Evolutionary conservation across 2,888 invertebrate species (phyloP), one percentile per base, ranked within the genome.

Genomic region (Aspidiotus destructor): DNA sequence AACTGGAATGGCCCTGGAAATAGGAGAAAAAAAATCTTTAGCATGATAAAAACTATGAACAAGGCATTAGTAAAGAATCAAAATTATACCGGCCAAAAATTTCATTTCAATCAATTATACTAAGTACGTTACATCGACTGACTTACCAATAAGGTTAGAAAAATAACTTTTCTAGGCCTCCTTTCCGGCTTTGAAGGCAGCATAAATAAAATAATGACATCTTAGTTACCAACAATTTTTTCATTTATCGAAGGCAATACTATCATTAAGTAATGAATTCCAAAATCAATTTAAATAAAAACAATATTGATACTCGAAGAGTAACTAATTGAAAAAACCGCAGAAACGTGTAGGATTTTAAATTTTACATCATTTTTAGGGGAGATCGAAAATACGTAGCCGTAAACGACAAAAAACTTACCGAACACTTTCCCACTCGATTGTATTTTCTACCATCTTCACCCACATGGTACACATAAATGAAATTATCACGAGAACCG

Each of bases 401-500:
- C 28, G 28, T 28, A 28, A 28, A 28, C 28, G 13, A 28, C 28
- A 7, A 40, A n/a, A 17, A 67, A 78, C 86, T 84, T 78, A 93
- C 93, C 80, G 86, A 81, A 77, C 94, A 94, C 75, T 89, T 84
- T 54, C 93, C 93, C 71, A 91, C 83, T 71, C 91, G 82, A 72
- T 85, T 85, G 79, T 88, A 92, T 73, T 89, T 84, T 15, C 83
- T 81, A n/a, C 86, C 86, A 73, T 82, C 83, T 70, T 89, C 89
- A 64, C 85, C 84, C 6, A 89, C 87, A 78, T 91, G 87, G 80
- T 94, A 93, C 71, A 95, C 81, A 79, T 94, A 95, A 75, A 95
- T 86, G 77, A 86, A 85, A 81, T 92, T 92, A 79, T 95, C 94
- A 11, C 92, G 81, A 0, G 92, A 93, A 8, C 93, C 94, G 63